phyloP scores from a whole-genome alignment of 2,113 vertebrate species.

The Todiramphus saurophagus region DNA sequence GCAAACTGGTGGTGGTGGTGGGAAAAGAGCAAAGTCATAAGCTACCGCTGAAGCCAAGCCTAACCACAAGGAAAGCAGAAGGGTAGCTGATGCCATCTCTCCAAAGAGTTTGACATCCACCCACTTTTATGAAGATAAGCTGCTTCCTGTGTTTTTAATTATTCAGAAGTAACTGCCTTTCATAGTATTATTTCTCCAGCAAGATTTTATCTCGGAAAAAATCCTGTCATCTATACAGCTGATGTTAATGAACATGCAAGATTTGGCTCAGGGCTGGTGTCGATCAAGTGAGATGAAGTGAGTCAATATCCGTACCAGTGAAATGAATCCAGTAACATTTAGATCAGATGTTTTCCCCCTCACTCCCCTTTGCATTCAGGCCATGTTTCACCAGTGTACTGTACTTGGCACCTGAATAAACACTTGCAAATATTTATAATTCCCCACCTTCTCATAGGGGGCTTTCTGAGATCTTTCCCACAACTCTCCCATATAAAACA shows the following conservation, averaged over 20 bases:
- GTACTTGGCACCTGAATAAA: conserved; percentile 73
- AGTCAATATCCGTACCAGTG: conserved; percentile 49
- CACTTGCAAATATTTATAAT: conserved; percentile 74
- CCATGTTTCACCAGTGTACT: not conserved
- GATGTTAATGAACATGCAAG: conserved; percentile 30
- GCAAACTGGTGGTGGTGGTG: not conserved
- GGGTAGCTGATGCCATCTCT: not conserved
- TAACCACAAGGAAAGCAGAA: not conserved
- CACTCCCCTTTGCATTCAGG: not conserved
- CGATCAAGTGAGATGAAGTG: conserved; percentile 52
- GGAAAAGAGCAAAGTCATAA: not conserved
- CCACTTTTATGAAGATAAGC: conserved; percentile 27
- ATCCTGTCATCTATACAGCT: conserved; percentile 29
- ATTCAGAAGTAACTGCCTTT: conserved; percentile 45
- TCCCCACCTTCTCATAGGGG: conserved; percentile 56
- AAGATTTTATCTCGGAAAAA: conserved; percentile 39
- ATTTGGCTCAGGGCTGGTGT: conserved; percentile 39
- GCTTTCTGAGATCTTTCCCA: conserved; percentile 61
- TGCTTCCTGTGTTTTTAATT: conserved; percentile 59
- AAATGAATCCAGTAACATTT: conserved; percentile 56
- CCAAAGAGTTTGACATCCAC: not conserved
- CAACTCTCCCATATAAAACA: conserved; percentile 43
- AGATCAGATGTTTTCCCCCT: conserved; percentile 15
- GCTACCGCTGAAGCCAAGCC: not conserved
- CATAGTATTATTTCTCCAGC: conserved; percentile 19